A percentile compares a stretch with the other conserved stretches of the same genome.
Conservation (phyloP, 2,113 vertebrate species). For the Halichoeres trimaculatus region DNA sequence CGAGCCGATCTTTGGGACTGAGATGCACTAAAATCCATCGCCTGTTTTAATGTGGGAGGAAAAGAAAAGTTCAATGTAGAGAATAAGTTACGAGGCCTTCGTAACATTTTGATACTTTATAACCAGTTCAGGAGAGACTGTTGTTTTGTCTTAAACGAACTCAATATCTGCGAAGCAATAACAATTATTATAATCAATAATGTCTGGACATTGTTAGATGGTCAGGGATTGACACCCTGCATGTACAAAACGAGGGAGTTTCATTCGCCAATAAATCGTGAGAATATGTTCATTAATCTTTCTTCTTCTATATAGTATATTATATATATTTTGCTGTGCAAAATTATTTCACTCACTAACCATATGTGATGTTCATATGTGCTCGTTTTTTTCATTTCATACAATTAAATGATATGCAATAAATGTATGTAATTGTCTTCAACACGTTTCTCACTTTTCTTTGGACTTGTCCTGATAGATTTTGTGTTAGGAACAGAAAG, state of each 20-base stretch:
- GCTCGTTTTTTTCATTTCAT: constrained; percentile 92
- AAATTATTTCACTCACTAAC: constrained; percentile 99
- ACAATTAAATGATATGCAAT: constrained; percentile 87
- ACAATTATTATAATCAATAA: constrained; percentile 90
- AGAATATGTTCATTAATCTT: constrained; percentile 95
- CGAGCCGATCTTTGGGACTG: constrained; percentile 90
- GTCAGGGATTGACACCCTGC: constrained; percentile 98
- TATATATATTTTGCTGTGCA: constrained; percentile 99
- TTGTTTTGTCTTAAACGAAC: constrained; percentile 87
- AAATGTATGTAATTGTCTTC: constrained; percentile 83
- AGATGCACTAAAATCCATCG: constrained; percentile 94
- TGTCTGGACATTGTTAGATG: constrained; percentile 90
- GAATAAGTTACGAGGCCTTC: constrained; percentile 88
- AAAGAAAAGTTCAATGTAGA: constrained; percentile 77
- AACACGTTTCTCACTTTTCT: constrained; percentile 79
- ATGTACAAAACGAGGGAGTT: constrained; percentile 91
- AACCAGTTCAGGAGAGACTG: constrained; percentile 87
- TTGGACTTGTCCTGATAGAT: constrained; percentile 56
- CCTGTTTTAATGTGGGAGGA: constrained; percentile 90
- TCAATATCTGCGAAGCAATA: constrained; percentile 97
- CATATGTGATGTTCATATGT: constrained; percentile 98
- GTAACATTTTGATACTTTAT: constrained; percentile 91
- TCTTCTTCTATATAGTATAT: constrained; percentile 85
- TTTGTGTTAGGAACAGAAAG: constrained; percentile 32
- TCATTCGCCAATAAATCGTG: constrained; percentile 90